Percentiles rank a stretch among this genome's conserved stretches.
These are phyloP conservation scores for Disparrhopalites patrizii DNA, from an alignment of 2,888 invertebrate species.

Conservation along the genomic window DNA sequence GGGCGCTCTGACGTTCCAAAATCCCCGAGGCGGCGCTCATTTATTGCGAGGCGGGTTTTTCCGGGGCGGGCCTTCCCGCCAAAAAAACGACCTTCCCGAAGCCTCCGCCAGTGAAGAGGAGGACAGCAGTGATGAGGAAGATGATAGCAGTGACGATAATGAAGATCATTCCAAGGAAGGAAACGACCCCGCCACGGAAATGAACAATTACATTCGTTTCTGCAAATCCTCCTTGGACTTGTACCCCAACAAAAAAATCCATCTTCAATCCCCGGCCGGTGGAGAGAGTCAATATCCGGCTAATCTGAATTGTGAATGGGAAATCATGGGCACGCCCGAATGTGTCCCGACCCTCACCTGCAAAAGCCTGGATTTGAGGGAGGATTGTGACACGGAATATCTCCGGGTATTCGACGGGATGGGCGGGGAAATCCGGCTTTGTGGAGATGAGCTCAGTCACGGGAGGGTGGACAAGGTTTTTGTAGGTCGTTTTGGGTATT, in stretches of 20 bases:
- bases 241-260: not conserved
- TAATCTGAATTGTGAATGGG: slow-evolving; percentile 4
- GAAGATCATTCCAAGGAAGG: too few relatives aligned
- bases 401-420: not conserved
- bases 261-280: not conserved
- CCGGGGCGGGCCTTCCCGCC: too few relatives aligned
- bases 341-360: not conserved
- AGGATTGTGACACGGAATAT: not conserved
- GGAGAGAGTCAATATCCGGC: slow-evolving; percentile 9
- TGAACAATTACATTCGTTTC: too few relatives aligned
- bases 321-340: not conserved
- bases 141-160: too few relatives aligned
- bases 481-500: too few relatives aligned
- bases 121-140: too few relatives aligned
- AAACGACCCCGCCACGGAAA: too few relatives aligned
- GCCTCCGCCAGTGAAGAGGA: too few relatives aligned
- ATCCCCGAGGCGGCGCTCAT: too few relatives aligned
- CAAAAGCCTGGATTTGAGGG: not conserved
- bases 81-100: too few relatives aligned
- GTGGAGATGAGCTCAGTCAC: not conserved
- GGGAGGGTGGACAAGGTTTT: not conserved
- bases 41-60: too few relatives aligned
- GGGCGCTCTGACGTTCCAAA: too few relatives aligned
- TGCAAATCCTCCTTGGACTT: slow-evolving; percentile 1
- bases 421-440: not conserved